phyloP scores from a whole-genome alignment of 2,113 vertebrate genomes.

The Solea senegalensis region DNA sequence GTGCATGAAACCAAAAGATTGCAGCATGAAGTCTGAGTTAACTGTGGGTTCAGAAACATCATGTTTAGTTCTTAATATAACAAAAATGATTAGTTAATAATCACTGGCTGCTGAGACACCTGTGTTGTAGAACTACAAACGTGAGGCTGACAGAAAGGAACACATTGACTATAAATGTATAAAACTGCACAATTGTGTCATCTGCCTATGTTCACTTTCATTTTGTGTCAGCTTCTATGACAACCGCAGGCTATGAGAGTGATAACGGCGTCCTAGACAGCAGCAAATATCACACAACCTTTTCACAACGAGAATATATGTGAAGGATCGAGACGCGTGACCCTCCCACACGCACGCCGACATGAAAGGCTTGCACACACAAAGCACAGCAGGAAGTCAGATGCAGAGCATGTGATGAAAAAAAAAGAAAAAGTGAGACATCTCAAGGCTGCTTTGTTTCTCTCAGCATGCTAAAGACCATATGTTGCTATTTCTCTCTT shows the following conservation, averaged over 20 bases:
- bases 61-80: too few relatives aligned
- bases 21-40: too few relatives aligned
- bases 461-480: slow-evolving; percentile 45
- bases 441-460: slow-evolving; percentile 38
- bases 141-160: too few relatives aligned
- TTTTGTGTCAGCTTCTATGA: slow-evolving; percentile 4
- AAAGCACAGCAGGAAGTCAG: slow-evolving; percentile 44
- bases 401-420: slow-evolving; percentile 18
- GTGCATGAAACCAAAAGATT: too few relatives aligned
- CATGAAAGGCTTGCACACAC: slow-evolving; percentile 30
- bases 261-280: slow-evolving; percentile 51
- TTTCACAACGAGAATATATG: slow-evolving; percentile 21
- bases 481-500: slow-evolving; percentile 38
- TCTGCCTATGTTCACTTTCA: background rate
- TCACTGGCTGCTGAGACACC: too few relatives aligned
- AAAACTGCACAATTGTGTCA: background rate
- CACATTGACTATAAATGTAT: too few relatives aligned
- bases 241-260: slow-evolving; percentile 36
- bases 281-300: slow-evolving; percentile 4
- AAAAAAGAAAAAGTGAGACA: slow-evolving; percentile 9
- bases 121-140: too few relatives aligned
- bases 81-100: too few relatives aligned
- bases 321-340: slow-evolving; percentile 12
- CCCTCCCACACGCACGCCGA: slow-evolving; percentile 14
- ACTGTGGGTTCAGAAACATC: too few relatives aligned